These are phyloP conservation scores for Charadrius vociferus DNA, from an alignment of 2,113 vertebrate genomes.

Conservation along the genomic window DNA sequence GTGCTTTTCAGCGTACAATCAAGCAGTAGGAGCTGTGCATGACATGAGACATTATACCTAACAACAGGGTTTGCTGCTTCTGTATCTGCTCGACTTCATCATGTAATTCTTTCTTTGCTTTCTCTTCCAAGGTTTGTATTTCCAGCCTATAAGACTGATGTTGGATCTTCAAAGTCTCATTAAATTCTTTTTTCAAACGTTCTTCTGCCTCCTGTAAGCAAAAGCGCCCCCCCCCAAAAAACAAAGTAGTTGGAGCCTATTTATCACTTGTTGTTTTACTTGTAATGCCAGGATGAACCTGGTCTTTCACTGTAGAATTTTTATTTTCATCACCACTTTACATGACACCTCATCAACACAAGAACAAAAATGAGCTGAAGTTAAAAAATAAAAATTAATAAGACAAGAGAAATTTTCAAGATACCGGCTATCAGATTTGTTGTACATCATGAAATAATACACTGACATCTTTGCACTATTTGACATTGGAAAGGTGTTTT, in stretches of 20 bases:
- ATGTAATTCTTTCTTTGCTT: conserved; percentile 82
- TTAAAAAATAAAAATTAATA: background rate
- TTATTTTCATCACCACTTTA: background rate
- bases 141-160: conserved; percentile 78
- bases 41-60: conserved; percentile 75
- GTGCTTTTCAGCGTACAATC: background rate
- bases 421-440: background rate
- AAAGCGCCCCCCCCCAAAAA: background rate
- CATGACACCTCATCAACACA: background rate
- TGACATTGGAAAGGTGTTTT: background rate
- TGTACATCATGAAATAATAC: background rate
- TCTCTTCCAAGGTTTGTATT: conserved; percentile 83
- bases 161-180: conserved; percentile 74
- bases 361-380: background rate
- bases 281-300: background rate
- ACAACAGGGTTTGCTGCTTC: conserved; percentile 82
- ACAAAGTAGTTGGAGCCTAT: background rate
- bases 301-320: background rate
- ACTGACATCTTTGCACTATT: background rate
- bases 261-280: background rate
- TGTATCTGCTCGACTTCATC: conserved; percentile 83
- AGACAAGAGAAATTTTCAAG: background rate
- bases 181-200: conserved; percentile 66
- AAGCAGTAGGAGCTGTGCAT: background rate
- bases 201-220: conserved; percentile 74